Base-by-base conservation (phyloP, 2,888 invertebrate genomes). In the Idaea straminata region DNA sequence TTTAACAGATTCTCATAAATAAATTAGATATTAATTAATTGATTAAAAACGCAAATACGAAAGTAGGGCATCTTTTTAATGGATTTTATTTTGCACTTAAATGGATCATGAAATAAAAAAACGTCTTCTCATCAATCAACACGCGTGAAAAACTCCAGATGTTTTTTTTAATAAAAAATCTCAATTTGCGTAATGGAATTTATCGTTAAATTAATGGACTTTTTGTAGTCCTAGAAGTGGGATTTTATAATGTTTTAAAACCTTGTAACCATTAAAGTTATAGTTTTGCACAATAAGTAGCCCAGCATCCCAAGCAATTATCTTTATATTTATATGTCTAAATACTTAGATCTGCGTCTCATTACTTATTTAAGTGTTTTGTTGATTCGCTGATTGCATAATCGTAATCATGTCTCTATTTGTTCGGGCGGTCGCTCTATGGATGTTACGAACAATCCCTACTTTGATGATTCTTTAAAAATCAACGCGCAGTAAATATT, bases 311-410 rank as follows among this genome's bases (percentile, higher is more conserved):
- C 3, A 10, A 47, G 13, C 47, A 47, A 13, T 47, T 13, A 47
- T 6, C 47, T 7, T 13, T 7, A 4, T 47, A 47, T 47, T 47
- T 47, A 47, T 1, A 25, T 25, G 25, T 25, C 3, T 57, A 57
- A 57, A 1, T 15, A 2, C 3, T 3, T 57, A 57, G 57, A 15
- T 57, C 57, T 7, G 57, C 10, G 15, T 57, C 15, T 57, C 15
- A 13, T 57, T 57, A 57, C 15, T 57, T 13, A 57, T 15, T 62
- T 57, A 63, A 35, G 57, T 38, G 59, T 62, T 34, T 34, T 25
- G 25, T 25, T 25, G 25, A 25, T 25, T 25, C 25, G 25, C 25
- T 25, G 25, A 25, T 25, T 25, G 25, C 25, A 25, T 25, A 25
- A 25, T 25, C 25, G 25, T 25, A 25, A 25, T 25, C 3, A 3